These are phyloP conservation scores for Ammodytes marinus DNA, from an alignment of 2,113 vertebrate species.

Conservation along the genomic window DNA sequence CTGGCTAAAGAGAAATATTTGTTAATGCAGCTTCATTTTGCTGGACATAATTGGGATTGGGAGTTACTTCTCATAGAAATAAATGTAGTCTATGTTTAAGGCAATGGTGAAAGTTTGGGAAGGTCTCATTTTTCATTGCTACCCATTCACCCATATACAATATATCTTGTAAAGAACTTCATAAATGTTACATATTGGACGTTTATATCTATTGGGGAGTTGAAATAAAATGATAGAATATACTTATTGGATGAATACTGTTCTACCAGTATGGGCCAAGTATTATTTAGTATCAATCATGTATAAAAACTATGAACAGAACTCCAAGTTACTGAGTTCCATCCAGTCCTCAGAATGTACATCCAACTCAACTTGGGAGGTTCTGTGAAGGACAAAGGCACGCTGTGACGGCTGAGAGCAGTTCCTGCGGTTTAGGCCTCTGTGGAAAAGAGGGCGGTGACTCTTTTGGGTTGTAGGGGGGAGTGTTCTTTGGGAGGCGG, in stretches of 20 bases:
- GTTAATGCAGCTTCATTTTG: not conserved
- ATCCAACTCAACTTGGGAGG: constrained; percentile 40
- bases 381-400: constrained; percentile 52
- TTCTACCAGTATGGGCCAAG: not conserved
- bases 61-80: not conserved
- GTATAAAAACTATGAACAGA: not conserved
- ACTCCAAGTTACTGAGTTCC: constrained; percentile 27
- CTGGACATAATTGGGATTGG: not conserved
- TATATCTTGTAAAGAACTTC: too few species aligned
- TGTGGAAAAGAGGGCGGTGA: constrained; percentile 69
- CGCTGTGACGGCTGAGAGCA: constrained; percentile 48
- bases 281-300: not conserved
- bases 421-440: constrained; percentile 45
- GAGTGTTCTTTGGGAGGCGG: constrained; percentile 72
- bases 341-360: constrained; percentile 14
- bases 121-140: too few species aligned
- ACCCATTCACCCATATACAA: too few species aligned
- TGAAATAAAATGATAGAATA: not conserved
- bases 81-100: too few species aligned
- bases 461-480: constrained; percentile 38
- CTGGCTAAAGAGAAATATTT: not conserved
- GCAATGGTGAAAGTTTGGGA: too few species aligned
- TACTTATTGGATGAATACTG: not conserved
- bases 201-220: not conserved
- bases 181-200: too few species aligned